These are phyloP conservation scores for Tenrec ecaudatus DNA, from an alignment of 2,113 vertebrate species.

Conservation along the genomic window DNA sequence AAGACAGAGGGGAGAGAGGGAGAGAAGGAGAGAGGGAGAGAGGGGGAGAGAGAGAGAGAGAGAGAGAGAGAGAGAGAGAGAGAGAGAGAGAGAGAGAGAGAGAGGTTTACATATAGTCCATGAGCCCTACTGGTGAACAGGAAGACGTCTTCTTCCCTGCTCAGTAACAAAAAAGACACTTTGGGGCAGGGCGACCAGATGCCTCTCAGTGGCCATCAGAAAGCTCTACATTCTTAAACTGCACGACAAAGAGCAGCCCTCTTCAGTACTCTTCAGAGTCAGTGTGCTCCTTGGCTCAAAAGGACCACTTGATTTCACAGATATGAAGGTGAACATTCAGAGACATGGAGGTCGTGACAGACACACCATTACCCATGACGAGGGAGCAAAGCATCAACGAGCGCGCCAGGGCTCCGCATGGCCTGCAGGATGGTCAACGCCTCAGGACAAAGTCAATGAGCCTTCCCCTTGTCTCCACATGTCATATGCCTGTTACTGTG, in stretches of 20 bases:
- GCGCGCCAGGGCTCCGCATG: not conserved
- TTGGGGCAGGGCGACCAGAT: not conserved
- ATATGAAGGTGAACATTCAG: slow-evolving; percentile 3
- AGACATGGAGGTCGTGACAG: not conserved
- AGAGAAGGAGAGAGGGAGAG: not conserved
- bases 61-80: not conserved
- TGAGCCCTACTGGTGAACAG: not conserved
- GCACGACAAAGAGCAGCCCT: not conserved
- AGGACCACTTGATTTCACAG: not conserved
- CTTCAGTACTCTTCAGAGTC: not conserved
- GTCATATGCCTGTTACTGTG: not conserved
- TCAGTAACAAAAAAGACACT: not conserved
- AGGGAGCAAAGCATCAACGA: not conserved
- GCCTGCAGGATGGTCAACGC: not conserved
- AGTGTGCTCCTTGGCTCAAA: not conserved
- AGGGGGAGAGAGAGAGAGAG: not conserved
- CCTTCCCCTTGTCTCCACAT: not conserved
- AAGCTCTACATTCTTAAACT: not conserved
- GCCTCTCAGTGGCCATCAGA: not conserved
- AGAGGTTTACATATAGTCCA: not conserved
- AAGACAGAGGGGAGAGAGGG: not conserved
- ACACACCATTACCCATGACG: slow-evolving; percentile 30
- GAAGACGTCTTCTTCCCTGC: not conserved
- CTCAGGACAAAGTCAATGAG: not conserved
- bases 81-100: not conserved